phyloP scores from a whole-genome alignment of 1,140 invertebrate species.

The Chironomus striatipennis region DNA sequence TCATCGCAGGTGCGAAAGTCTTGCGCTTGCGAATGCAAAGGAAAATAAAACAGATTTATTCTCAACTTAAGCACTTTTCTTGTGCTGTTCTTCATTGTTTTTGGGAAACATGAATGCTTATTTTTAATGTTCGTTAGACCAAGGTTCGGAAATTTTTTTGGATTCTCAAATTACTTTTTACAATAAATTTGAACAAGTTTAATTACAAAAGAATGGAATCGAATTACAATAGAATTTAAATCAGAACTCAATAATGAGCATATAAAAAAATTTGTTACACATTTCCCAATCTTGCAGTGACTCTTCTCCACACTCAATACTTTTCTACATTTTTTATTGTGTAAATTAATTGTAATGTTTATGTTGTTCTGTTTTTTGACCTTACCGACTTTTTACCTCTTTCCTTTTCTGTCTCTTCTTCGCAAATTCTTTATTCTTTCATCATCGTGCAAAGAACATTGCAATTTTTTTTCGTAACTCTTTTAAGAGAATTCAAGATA shows the following conservation, averaged over 20 bases:
- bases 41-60: too few relatives aligned
- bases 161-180: too few relatives aligned
- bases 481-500: background rate
- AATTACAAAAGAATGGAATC: too few relatives aligned
- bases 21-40: background rate
- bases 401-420: background rate
- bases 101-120: too few relatives aligned
- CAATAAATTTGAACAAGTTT: too few relatives aligned
- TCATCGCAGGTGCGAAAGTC: constrained; percentile 1
- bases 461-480: background rate
- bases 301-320: background rate
- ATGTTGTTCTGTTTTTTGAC: background rate
- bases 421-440: background rate
- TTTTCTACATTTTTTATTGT: background rate
- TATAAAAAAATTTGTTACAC: too few relatives aligned
- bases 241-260: too few relatives aligned
- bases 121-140: too few relatives aligned
- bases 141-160: too few relatives aligned
- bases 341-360: constrained; percentile 3
- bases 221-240: too few relatives aligned
- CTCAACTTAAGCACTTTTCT: too few relatives aligned
- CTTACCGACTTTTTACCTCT: background rate
- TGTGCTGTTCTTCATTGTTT: too few relatives aligned
- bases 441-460: background rate
- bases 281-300: background rate